Conservation (phyloP, 2,888 invertebrate genomes). For the Lasius fuliginosus region DNA sequence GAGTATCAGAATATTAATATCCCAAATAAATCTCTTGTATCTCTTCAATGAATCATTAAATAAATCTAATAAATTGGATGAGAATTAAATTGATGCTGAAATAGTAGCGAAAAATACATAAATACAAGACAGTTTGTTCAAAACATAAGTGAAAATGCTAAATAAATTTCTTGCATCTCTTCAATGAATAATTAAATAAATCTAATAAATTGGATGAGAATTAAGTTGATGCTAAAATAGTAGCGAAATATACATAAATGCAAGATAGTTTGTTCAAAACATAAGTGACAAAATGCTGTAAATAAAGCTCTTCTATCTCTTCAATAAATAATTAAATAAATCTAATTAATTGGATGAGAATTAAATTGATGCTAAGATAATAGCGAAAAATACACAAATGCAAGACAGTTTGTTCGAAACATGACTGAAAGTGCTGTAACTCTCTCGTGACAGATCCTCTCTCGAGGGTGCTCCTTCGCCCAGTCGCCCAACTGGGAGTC, state of each 20-base stretch:
- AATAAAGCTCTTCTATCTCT: not conserved
- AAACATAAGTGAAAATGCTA: not conserved
- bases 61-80: not conserved
- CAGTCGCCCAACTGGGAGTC: conserved; percentile 72
- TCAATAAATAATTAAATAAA: not conserved
- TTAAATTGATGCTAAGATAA: conserved; percentile 1
- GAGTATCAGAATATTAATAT: not conserved
- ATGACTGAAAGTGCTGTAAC: not conserved
- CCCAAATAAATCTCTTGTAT: not conserved
- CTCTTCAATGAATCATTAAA: not conserved
- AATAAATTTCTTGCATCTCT: not conserved
- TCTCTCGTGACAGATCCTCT: not conserved
- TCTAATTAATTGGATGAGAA: not conserved
- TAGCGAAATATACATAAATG: not conserved
- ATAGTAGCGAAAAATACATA: not conserved
- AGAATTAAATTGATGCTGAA: conserved; percentile 4
- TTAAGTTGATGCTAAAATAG: not conserved
- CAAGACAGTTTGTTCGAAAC: not conserved
- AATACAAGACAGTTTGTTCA: not conserved
- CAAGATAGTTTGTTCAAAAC: not conserved
- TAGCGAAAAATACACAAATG: not conserved
- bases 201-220: conserved; percentile 1
- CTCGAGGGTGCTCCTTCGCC: conserved; percentile 62
- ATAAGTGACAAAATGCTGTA: not conserved
- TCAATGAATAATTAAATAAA: not conserved